These are phyloP conservation scores for Trachymyrmex cornetzi DNA, from an alignment of 1,140 invertebrate genomes.

Conservation along the genomic window DNA sequence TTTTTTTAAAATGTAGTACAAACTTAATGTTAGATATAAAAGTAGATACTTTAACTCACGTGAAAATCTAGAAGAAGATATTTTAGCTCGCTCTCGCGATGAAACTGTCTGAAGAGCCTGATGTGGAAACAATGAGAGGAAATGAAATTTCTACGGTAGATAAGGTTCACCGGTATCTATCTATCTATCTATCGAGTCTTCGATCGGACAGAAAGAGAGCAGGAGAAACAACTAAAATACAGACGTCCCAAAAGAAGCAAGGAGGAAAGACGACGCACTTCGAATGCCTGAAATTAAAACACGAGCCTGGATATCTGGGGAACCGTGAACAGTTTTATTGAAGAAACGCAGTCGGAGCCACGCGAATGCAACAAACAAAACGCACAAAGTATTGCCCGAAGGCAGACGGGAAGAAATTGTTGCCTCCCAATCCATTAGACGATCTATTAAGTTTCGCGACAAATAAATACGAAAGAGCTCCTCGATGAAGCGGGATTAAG, in stretches of 20 bases:
- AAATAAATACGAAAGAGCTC: slow-evolving; percentile 25
- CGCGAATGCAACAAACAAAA: slow-evolving; percentile 33
- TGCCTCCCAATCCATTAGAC: slow-evolving; percentile 39
- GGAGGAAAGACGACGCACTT: background rate
- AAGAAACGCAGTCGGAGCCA: slow-evolving; percentile 14
- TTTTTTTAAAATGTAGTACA: background rate
- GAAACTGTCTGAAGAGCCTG: slow-evolving; percentile 15
- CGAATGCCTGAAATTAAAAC: slow-evolving; percentile 44
- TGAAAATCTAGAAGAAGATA: background rate
- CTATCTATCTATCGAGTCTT: slow-evolving; percentile 8
- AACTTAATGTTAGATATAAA: background rate
- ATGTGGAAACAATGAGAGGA: slow-evolving; percentile 56
- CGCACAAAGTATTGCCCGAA: slow-evolving; percentile 10
- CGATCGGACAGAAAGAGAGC: slow-evolving; percentile 13
- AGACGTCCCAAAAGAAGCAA: slow-evolving; percentile 24
- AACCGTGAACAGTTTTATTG: slow-evolving; percentile 36
- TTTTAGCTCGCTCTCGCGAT: slow-evolving; percentile 8
- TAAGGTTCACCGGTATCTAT: slow-evolving; percentile 5
- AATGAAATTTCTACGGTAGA: slow-evolving; percentile 44
- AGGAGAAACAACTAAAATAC: slow-evolving; percentile 22
- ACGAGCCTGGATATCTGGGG: background rate
- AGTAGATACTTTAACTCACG: background rate
- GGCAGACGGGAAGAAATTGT: slow-evolving; percentile 30
- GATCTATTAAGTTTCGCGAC: slow-evolving; percentile 39
- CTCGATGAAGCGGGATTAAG: background rate